These are phyloP conservation scores for Echiichthys vipera DNA, from an alignment of 2,797 vertebrate species.

Conservation along the genomic window DNA sequence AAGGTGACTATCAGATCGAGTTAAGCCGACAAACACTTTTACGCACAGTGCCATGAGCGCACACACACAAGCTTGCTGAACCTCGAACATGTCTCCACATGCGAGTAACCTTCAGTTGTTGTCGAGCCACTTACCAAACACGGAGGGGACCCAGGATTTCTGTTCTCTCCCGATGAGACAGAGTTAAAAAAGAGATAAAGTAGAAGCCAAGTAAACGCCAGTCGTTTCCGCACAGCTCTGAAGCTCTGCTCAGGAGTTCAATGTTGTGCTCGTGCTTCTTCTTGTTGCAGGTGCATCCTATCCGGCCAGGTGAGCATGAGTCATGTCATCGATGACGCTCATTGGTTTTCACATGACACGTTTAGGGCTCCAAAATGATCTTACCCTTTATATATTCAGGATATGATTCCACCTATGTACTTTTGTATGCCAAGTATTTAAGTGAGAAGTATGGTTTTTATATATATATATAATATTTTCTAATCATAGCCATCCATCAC, in stretches of 20 bases:
- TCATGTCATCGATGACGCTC: constrained; percentile 50
- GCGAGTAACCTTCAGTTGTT: background rate
- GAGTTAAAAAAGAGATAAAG: background rate
- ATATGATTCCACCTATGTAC: background rate
- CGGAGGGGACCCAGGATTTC: constrained; percentile 63
- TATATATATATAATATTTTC: background rate
- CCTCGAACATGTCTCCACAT: background rate
- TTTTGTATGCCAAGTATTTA: background rate
- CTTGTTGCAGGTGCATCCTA: constrained; percentile 67
- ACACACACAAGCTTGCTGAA: background rate
- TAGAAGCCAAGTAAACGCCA: background rate
- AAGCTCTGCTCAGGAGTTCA: background rate
- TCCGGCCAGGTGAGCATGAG: constrained; percentile 46
- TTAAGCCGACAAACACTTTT: background rate
- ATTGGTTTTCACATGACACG: constrained; percentile 24
- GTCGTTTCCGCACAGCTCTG: background rate
- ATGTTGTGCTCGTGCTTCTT: constrained; percentile 29
- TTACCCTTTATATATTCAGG: background rate
- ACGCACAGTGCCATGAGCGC: constrained; percentile 5
- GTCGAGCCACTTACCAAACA: constrained; percentile 51
- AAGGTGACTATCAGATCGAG: background rate
- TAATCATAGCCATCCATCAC: fast-evolving
- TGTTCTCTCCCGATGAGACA: background rate
- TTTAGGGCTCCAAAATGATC: constrained; percentile 28
- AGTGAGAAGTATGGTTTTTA: background rate